A percentile compares a stretch with the other conserved stretches of the same genome.
phyloP scores from a whole-genome alignment of 2,113 vertebrate genomes.

The Peromyscus californicus region DNA sequence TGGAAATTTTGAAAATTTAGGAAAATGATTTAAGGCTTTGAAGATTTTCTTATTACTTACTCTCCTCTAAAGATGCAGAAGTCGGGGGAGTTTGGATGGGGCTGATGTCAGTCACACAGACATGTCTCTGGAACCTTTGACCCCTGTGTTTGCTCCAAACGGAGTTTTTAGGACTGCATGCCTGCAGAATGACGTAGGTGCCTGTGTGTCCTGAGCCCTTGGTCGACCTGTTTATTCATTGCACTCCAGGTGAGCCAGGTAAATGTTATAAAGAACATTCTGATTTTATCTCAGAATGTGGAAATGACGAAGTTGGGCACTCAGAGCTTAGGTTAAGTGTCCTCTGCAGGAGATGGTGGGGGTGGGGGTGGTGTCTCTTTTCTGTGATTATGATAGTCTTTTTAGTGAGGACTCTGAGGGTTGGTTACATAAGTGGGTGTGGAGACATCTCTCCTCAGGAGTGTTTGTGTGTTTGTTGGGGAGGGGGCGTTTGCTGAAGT shows the following conservation, averaged over 20 bases:
- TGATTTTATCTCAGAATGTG: neutral
- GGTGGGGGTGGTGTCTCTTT: neutral
- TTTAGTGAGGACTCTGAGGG: neutral
- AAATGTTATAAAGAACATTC: neutral
- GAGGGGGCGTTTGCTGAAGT: neutral
- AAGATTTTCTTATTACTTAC: neutral
- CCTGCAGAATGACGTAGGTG: neutral
- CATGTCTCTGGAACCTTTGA: neutral
- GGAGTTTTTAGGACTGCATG: neutral
- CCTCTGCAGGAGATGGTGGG: neutral
- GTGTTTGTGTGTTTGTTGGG: neutral
- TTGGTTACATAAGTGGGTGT: neutral
- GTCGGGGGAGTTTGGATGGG: neutral
- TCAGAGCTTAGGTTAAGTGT: neutral
- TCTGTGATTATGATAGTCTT: neutral
- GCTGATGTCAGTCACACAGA: neutral
- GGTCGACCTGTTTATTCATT: neutral
- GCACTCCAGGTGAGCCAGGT: neutral
- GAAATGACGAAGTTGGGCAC: neutral
- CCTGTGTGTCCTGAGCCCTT: neutral
- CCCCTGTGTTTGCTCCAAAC: neutral
- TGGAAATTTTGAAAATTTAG: neutral
- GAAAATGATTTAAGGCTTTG: neutral
- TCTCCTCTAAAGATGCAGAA: conserved; percentile 3
- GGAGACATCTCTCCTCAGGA: neutral